phyloP scores from a whole-genome alignment of 2,888 invertebrate species.

The Drosophila recens region DNA sequence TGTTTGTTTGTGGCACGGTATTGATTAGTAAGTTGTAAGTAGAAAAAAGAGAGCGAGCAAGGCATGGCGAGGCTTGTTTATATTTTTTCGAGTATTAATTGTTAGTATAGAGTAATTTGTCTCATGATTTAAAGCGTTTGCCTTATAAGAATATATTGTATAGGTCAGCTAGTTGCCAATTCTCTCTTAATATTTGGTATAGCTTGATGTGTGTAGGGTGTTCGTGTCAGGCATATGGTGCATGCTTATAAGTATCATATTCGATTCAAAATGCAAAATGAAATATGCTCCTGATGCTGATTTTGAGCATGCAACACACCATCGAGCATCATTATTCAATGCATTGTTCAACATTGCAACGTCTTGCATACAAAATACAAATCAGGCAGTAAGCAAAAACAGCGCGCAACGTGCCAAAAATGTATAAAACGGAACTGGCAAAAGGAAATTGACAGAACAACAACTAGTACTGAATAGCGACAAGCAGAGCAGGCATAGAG shows the following conservation, averaged over 20 bases:
- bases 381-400: constrained; percentile 40
- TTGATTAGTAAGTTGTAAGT: constrained; percentile 27
- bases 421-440: constrained; percentile 37
- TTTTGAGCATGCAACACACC: constrained; percentile 58
- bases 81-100: constrained; percentile 29
- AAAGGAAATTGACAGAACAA: constrained; percentile 29
- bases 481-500: constrained; percentile 37
- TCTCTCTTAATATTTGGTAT: constrained; percentile 39
- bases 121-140: constrained; percentile 45
- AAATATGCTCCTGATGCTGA: constrained; percentile 46
- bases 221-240: constrained; percentile 44
- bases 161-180: constrained; percentile 52
- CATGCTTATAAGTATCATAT: constrained; percentile 30
- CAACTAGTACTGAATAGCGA: constrained; percentile 25
- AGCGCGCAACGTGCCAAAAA: constrained; percentile 56
- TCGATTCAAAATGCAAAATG: constrained; percentile 56
- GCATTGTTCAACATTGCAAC: constrained; percentile 56
- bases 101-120: constrained; percentile 47
- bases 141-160: constrained; percentile 15
- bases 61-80: constrained; percentile 62
- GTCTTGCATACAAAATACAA: constrained; percentile 66
- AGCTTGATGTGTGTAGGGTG: constrained; percentile 21
- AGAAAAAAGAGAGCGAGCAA: constrained; percentile 67
- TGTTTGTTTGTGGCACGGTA: constrained; percentile 25
- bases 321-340: constrained; percentile 48